Base-by-base conservation (phyloP, 2,888 invertebrate species). In the Callinectes sapidus region DNA sequence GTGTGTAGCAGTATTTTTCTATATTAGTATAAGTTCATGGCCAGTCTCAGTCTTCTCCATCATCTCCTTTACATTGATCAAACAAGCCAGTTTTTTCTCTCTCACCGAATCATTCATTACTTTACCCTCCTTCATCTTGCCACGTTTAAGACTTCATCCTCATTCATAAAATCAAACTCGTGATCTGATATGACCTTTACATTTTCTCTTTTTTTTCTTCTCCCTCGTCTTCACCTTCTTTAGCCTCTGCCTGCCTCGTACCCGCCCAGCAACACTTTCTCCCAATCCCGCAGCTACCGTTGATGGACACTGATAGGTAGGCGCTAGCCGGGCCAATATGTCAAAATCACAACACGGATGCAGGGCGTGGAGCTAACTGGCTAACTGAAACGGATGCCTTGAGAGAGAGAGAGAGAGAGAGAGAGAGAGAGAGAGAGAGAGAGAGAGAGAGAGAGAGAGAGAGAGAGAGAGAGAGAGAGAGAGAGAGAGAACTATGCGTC, bases 401-500 rank as follows among this genome's bases (percentile, higher is more conserved):
- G 86, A 16, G 42, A 42, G 86, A 42, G 42, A 86, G 86, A 42
- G 42, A 42, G 42, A 86, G 86, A 86, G 42, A 42, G 48, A 39
- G 39, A 39, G 48, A 48, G 39, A 39, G 48, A 48, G 48, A 39
- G 39, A 39, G 39, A 48, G 48, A 87, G 87, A 39, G 39, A 39
- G 87, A 87, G 87, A 87, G 42, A 42, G 42, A 86, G 86, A 42
- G 42, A 86, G 86, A n/a, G 86, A 87, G 39, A 42, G 86, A 86
- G 86, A 86, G 86, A 42, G 42, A 86, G 86, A 87, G 39, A 42
- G 86, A 86, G 86, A 86, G 86, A 42, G 42, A 35, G 42, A 86
- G 42, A 42, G 42, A 86, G 86, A 86, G 42, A 42, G 42, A 42
- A 39, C 18, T 0, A 18, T 61, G 0, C 3, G 1, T 6, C 6